Evolutionary conservation across 2,888 invertebrate species (phyloP), one percentile per base, ranked within the genome.

Genomic region (Coenonympha arcania): DNA sequence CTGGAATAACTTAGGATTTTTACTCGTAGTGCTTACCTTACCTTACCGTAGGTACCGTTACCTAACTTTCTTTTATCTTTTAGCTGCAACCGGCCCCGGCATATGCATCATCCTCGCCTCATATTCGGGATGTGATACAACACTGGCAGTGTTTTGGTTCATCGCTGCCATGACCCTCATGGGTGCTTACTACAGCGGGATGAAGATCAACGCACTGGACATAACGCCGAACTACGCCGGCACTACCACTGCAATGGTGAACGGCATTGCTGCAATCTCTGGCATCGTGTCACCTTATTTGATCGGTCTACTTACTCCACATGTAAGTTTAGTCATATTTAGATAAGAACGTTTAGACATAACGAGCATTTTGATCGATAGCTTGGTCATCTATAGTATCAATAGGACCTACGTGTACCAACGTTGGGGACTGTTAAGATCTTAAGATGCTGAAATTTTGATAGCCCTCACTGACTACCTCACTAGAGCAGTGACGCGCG

Each of bases 231-330:
- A 91, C 70, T 91, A 89, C 66, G 90, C 91, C 0, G 91, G 90
- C 2, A 90, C 90, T 0, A 77, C 91, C 52, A 91, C 91, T 90
- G 91, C 90, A 3, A 89, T 91, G 20, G 90, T 90, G 6, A 91
- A 91, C 62, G 92, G 92, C 0, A 90, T 92, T 37, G 92, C 91
- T 11, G 91, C 92, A 0, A 84, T 92, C 13, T 90, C 91, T 0
- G 92, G 92, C 30, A 91, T 92, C 60, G 79, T 92, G 18, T 90
- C 91, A 0, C 92, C 92, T 0, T 89, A 89, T 61, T 81, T 92
- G 36, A 91, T 92, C 26, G 91, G 91, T 9, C 74, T 89, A 28
- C 71, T 92, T 58, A 90, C 91, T 43, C 89, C 90, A 59, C 88
- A 90, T 76, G 89, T 89, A 77, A 88, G 89, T 87, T 59, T 6